Base-by-base conservation (phyloP, 2,113 vertebrate species). In the Serilophus lunatus region DNA sequence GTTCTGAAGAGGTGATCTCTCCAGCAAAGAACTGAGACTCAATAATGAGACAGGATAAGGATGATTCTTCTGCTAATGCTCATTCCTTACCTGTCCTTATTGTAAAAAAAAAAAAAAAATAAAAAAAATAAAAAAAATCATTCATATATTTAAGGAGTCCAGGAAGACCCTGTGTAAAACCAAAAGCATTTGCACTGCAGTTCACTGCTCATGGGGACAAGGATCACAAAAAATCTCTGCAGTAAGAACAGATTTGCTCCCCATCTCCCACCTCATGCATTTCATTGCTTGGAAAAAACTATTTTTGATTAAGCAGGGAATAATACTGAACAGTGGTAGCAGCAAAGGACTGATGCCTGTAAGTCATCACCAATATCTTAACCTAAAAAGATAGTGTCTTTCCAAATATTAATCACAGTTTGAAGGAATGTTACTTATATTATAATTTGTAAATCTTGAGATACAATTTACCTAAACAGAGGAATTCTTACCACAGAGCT, bases 1-100 rank as follows among this genome's bases (percentile, higher is more conserved):
- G 35, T 92, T 90, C 80, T 77, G 86, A 96, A 89, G 83, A 89
- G 83, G 65, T 64, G 77, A 86, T 93, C 56, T 92, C 84, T 88
- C 68, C 47, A 88, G 64, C 76, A 83, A 75, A 86, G 68, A 93
- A 42, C 51, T 81, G 64, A 86, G 82, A 72, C 28, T 60, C 4
- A 1, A 24, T 87, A 97, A 95, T 70, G 70, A 95, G 84, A 33
- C 71, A 90, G 70, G 33, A 90, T 82, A 86, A 93, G 42, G 70
- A 89, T 38, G 57, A 86, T 72, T 80, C 83, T 18, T 65, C 36
- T 76, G 47, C 20, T 79, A 85, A 61, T 89, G 70, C 38, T 95
- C n/a, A 45, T 61, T 66, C 81, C 49, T 95, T 45, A 79, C 51
- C 18, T 82, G 51, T 60, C 53, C 61, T 72, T 18, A 26, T 7